Percentiles rank a stretch among this genome's conserved stretches.
Evolutionary conservation across 2,113 vertebrate species (phyloP).

Genomic region (Notothenia rossii): DNA sequence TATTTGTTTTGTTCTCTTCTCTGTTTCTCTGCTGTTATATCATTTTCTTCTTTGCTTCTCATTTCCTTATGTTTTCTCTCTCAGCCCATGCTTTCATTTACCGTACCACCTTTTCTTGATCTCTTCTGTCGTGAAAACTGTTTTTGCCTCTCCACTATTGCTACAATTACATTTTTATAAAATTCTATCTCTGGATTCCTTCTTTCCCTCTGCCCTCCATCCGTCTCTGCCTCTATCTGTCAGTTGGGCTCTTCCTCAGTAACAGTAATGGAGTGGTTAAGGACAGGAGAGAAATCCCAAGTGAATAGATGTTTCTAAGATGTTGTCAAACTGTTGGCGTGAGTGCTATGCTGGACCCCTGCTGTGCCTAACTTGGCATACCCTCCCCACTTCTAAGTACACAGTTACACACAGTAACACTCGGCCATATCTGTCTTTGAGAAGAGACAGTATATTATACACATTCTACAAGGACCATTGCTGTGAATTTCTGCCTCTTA

Average conservation of each 20-base stretch:
- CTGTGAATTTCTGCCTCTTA: constrained; percentile 58
- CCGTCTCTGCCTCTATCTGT: constrained; percentile 37
- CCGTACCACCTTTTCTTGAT: not conserved
- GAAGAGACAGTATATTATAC: constrained; percentile 48
- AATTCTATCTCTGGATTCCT: constrained; percentile 12
- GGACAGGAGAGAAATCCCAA: constrained; percentile 63
- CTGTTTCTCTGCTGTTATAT: constrained; percentile 30
- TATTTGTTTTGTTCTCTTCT: constrained; percentile 52
- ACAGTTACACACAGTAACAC: constrained; percentile 28
- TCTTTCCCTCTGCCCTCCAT: constrained; percentile 11
- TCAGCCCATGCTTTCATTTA: not conserved
- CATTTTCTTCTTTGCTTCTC: constrained; percentile 1
- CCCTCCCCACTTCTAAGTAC: constrained; percentile 33
- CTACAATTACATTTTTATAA: not conserved
- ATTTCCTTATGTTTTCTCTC: not conserved
- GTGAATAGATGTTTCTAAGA: constrained; percentile 67
- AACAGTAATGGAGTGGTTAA: constrained; percentile 58
- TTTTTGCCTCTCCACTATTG: not conserved
- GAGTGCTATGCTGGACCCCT: constrained; percentile 56
- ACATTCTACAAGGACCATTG: not conserved
- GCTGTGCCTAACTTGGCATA: constrained; percentile 68
- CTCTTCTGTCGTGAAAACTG: not conserved
- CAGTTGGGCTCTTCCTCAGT: constrained; percentile 29
- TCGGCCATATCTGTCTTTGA: constrained; percentile 31
- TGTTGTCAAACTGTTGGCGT: constrained; percentile 73